A percentile compares a stretch with the other conserved stretches of the same genome.
These are phyloP conservation scores for Trissoscelio sp. DNA, from an alignment of 2,888 invertebrate species.

Conservation along the genomic window DNA sequence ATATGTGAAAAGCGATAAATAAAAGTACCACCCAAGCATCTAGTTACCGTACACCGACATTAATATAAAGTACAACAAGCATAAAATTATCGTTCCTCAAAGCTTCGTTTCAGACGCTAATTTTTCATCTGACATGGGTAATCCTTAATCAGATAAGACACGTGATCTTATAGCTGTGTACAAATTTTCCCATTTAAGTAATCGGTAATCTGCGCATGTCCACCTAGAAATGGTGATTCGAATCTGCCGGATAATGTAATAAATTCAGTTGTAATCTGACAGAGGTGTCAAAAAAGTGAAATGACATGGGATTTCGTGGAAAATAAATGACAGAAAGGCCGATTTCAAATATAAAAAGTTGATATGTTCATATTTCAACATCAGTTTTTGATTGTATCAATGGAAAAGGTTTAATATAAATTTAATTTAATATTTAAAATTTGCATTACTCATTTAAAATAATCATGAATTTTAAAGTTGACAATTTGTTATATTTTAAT, in stretches of 20 bases:
- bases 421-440: neutral
- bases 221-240: neutral
- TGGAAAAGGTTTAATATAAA: neutral
- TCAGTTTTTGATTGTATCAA: neutral
- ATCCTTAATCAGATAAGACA: constrained; percentile 29
- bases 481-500: neutral
- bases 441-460: no score
- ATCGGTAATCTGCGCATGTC: neutral
- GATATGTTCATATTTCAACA: neutral
- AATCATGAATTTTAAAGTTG: no score
- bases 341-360: neutral
- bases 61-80: constrained; percentile 12
- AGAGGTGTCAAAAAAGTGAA: constrained; percentile 30
- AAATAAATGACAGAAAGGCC: neutral
- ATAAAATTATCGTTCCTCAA: constrained; percentile 35
- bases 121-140: constrained; percentile 1
- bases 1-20: neutral
- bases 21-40: neutral
- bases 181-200: constrained; percentile 32
- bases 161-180: neutral
- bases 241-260: constrained; percentile 17
- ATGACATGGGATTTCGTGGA: constrained; percentile 1
- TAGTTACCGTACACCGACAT: no score
- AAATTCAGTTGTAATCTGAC: constrained; percentile 29
- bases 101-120: neutral